Conservation (phyloP, 2,888 invertebrate genomes). For the Amiota minor region DNA sequence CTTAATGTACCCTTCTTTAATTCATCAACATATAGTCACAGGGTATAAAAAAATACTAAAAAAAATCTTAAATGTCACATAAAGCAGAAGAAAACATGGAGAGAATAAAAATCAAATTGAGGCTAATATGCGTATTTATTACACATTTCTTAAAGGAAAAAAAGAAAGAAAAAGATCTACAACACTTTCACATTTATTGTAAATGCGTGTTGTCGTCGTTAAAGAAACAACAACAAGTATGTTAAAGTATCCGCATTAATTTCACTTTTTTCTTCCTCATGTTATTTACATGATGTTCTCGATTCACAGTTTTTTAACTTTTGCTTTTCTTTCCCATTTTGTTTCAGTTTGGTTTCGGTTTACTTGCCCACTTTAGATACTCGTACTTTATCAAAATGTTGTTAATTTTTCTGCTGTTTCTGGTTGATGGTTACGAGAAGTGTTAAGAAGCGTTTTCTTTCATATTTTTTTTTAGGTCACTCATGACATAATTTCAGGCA, state of each 20-base stretch:
- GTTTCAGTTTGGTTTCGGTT: constrained; percentile 53
- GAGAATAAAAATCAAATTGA: constrained; percentile 46
- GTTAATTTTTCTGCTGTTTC: too few relatives aligned
- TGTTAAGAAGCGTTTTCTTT: background rate
- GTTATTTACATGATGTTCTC: too few relatives aligned
- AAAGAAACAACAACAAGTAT: constrained; percentile 9
- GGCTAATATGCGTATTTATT: constrained; percentile 69
- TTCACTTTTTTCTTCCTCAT: constrained; percentile 33
- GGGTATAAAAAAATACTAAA: constrained; percentile 5
- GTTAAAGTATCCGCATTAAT: constrained; percentile 25
- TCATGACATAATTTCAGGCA: constrained; percentile 54
- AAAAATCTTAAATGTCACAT: constrained; percentile 5
- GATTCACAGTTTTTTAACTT: constrained; percentile 30
- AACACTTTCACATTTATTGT: constrained; percentile 38
- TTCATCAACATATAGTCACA: too few relatives aligned
- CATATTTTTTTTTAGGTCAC: constrained; percentile 47
- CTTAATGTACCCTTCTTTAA: too few relatives aligned
- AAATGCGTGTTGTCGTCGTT: background rate
- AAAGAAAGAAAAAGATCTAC: constrained; percentile 14
- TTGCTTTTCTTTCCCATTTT: background rate
- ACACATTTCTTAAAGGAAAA: constrained; percentile 18
- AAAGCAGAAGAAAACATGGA: constrained; percentile 9
- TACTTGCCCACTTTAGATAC: background rate
- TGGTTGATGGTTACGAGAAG: too few relatives aligned
- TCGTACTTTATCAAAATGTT: too few relatives aligned